Percentiles rank a stretch among this genome's conserved stretches.
These are phyloP conservation scores for Scopus umbretta DNA, from an alignment of 2,113 vertebrate species.

Conservation along the genomic window DNA sequence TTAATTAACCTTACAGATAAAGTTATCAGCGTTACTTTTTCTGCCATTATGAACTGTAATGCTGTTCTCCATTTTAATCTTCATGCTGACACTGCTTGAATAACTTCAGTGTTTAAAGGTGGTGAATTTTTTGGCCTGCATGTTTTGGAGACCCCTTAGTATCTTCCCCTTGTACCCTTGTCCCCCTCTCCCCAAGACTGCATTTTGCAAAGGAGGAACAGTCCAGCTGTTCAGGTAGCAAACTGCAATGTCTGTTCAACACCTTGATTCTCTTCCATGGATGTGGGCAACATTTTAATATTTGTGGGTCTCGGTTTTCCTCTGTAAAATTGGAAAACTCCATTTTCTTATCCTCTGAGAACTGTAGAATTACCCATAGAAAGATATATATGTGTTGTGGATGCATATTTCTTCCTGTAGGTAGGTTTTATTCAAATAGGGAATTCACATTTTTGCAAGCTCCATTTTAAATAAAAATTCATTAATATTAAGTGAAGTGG, in stretches of 20 bases:
- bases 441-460: neutral
- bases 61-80: neutral
- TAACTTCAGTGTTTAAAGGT: neutral
- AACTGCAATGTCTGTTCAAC: neutral
- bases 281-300: neutral
- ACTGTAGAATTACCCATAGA: neutral
- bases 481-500: neutral
- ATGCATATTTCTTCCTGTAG: neutral
- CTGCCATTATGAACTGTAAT: neutral
- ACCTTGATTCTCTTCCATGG: neutral
- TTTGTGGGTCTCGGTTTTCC: neutral
- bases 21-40: neutral
- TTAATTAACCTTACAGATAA: slow-evolving; percentile 29
- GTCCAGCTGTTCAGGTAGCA: neutral
- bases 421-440: neutral
- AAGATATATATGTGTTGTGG: neutral
- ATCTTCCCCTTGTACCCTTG: neutral
- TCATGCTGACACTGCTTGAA: neutral
- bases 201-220: neutral
- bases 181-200: neutral
- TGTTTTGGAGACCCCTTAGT: neutral
- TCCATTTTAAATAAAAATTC: neutral
- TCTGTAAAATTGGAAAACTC: neutral
- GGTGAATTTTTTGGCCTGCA: neutral
- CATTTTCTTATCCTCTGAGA: neutral